Conservation (phyloP, 2,888 invertebrate genomes). For the Tetranychus truncatus region DNA sequence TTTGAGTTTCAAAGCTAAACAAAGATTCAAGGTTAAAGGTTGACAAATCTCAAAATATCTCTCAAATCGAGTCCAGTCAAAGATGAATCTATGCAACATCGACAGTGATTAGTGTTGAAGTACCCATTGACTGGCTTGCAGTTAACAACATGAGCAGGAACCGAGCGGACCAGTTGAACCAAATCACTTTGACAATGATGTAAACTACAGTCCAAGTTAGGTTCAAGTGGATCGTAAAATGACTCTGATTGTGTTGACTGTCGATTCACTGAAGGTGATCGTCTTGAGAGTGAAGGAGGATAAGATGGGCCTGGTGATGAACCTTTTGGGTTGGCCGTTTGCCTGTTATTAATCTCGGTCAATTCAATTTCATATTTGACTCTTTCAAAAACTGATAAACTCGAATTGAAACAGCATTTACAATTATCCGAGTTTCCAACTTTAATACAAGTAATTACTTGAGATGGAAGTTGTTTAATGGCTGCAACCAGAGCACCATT, state of each 20-base stretch:
- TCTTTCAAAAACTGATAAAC: not conserved
- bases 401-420: constrained; percentile 5
- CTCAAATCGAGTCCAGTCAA: not conserved
- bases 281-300: not conserved
- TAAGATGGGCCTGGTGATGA: not conserved
- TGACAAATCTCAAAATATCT: not conserved
- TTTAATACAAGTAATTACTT: not conserved
- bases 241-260: not conserved
- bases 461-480: not conserved
- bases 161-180: not conserved
- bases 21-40: not conserved
- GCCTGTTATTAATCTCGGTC: not conserved
- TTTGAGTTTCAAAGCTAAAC: not conserved
- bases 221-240: not conserved
- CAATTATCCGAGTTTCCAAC: not conserved
- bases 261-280: not conserved
- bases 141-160: not conserved
- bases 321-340: not conserved
- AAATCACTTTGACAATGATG: not conserved
- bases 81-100: not conserved
- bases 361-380: constrained; percentile 6
- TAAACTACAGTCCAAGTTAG: not conserved
- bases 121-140: not conserved
- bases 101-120: not conserved
- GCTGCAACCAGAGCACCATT: not conserved